These are phyloP conservation scores for Conops quadrifasciatus DNA, from an alignment of 2,888 invertebrate species.

Conservation along the genomic window DNA sequence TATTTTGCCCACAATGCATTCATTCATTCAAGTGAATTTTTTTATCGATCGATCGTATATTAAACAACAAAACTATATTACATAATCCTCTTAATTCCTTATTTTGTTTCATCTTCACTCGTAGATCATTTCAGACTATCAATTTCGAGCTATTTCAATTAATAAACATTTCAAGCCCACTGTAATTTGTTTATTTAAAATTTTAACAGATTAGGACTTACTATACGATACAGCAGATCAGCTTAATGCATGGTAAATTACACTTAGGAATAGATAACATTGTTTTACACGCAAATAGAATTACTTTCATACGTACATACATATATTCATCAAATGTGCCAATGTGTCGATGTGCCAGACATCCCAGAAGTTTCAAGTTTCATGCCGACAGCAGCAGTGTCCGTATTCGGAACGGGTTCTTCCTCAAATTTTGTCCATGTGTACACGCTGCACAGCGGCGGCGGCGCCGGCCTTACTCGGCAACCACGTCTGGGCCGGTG, in stretches of 20 bases:
- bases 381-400: conserved; percentile 39
- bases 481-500: conserved; percentile 34
- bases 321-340: conserved; percentile 4
- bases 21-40: too few relatives aligned
- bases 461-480: conserved; percentile 8
- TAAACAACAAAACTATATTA: too few relatives aligned
- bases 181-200: too few relatives aligned
- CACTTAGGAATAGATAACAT: conserved; percentile 9
- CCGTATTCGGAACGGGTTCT: conserved; percentile 28
- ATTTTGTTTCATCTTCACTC: too few relatives aligned
- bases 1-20: too few relatives aligned
- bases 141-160: too few relatives aligned
- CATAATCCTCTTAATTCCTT: too few relatives aligned
- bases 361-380: conserved; percentile 15
- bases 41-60: too few relatives aligned
- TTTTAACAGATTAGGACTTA: too few relatives aligned
- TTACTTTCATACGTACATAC: conserved; percentile 19
- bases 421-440: conserved; percentile 54
- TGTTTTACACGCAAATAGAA: neutral
- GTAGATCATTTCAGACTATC: too few relatives aligned
- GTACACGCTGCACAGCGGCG: neutral
- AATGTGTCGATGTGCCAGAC: neutral
- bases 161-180: too few relatives aligned
- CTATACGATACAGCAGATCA: neutral
- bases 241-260: conserved; percentile 6